Evolutionary conservation across 2,797 vertebrate genomes (phyloP).

Genomic region (Sebastes kiyomatsui): DNA sequence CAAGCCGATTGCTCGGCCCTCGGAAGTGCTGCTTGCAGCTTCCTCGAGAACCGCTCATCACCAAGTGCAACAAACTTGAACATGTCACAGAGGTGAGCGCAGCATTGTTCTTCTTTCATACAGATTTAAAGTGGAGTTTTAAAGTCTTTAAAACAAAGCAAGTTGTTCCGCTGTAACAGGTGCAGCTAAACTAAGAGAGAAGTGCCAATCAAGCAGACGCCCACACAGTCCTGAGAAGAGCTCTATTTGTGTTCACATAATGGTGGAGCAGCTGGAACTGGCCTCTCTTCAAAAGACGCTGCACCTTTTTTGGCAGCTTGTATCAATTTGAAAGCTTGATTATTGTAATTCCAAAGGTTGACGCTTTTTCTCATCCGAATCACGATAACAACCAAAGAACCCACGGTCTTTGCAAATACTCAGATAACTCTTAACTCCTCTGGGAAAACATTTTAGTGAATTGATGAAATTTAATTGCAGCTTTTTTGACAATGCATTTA

Average conservation of each 20-base stretch:
- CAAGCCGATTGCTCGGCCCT: too few relatives aligned
- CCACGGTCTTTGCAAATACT: background rate
- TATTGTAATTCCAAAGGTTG: background rate
- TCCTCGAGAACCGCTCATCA: too few relatives aligned
- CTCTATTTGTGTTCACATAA: background rate
- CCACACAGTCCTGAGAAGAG: background rate
- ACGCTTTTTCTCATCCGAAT: background rate
- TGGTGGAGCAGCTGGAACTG: background rate
- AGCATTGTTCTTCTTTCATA: background rate
- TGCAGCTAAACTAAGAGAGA: background rate
- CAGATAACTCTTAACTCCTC: background rate
- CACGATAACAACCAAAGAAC: background rate
- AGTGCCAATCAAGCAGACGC: background rate
- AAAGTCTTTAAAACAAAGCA: background rate
- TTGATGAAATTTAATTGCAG: background rate
- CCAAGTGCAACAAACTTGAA: background rate
- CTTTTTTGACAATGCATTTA: background rate
- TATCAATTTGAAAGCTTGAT: background rate
- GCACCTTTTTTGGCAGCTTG: background rate
- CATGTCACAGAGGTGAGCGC: background rate
- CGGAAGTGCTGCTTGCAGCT: too few relatives aligned
- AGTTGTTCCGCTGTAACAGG: background rate
- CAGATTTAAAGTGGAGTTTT: background rate
- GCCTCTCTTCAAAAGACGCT: background rate
- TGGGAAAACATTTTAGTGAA: background rate